Percentiles rank a stretch among this genome's conserved stretches.
These are phyloP conservation scores for Isaurus tuberculatus DNA, from an alignment of 92 coral and sea anemone species.

Conservation along the genomic window DNA sequence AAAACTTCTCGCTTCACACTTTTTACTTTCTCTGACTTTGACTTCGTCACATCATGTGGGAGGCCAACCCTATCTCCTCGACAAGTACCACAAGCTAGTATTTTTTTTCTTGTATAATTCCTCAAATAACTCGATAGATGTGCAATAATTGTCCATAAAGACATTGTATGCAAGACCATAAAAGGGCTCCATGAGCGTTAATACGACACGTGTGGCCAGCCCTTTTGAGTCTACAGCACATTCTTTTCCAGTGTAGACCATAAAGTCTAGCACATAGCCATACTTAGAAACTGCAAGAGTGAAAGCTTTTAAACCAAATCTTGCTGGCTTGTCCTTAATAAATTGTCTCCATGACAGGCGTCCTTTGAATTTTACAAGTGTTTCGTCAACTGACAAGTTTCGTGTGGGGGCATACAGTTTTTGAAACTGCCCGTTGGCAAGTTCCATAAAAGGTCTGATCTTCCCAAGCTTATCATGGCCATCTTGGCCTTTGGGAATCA, in stretches of 20 bases:
- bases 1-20: no score
- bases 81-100: constrained; percentile 22
- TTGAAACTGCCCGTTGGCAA: not conserved
- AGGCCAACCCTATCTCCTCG: no score
- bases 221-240: not conserved
- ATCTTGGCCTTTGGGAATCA: no score
- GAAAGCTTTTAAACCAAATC: constrained; percentile 18
- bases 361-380: constrained; percentile 33
- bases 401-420: not conserved
- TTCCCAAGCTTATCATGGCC: not conserved
- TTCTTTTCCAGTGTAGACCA: not conserved
- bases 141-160: not conserved
- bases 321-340: not conserved
- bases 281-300: not conserved
- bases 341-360: constrained; percentile 11
- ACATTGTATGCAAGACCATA: not conserved
- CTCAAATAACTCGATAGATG: not conserved
- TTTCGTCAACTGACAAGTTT: constrained; percentile 23
- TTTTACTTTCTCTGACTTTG: no score
- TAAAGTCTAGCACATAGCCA: constrained; percentile 30
- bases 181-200: constrained; percentile 2
- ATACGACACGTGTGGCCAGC: constrained; percentile 11
- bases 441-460: not conserved
- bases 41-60: no score
- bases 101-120: not conserved